Evolutionary conservation across 2,797 vertebrate species (phyloP), one percentile per base, ranked within the genome.

Genomic region (Halcyon badia): DNA sequence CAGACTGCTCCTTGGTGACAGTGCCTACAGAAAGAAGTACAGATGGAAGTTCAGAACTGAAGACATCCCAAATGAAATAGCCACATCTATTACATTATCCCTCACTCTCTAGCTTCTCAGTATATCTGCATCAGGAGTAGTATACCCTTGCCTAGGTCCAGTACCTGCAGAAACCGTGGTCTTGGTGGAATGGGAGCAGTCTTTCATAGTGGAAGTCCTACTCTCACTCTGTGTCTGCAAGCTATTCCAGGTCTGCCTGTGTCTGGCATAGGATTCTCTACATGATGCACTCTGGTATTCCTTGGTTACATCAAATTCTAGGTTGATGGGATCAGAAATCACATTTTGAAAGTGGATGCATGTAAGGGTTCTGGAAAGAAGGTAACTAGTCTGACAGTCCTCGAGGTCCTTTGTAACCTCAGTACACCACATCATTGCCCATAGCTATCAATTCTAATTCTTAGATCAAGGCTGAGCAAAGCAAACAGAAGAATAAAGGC

Each of bases 221-320:
- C 20, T 15, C 15, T 30, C 57, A 41, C 9, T 66, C 46, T 17
- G 2, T 1, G 6, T 48, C 24, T 15, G 33, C 10, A 88, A 16
- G 28, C 8, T 69, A 11, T 24, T 26, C 20, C 11, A 42, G 30
- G 2, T 41, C 21, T 20, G 14, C 33, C 33, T 83, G 26, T 22
- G 7, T 65, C 44, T 88, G 37, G 41, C 22, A 66, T 6, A 41
- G 30, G 22, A 31, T 25, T 77, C n/a, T 77, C 10, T 41, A 19
- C 16, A 41, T 1, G 0, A 30, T 5, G 5, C 3, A 5, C 12
- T 62, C 44, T 69, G 25, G 3, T 33, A 60, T 49, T 54, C 20
- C 26, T 51, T 58, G 17, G 5, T n/a, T 77, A 9, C 39, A 69
- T 30, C n/a, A 61, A n/a, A 5, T 89, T 51, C 64, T 30, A 73